These are phyloP conservation scores for Tipula lateralis DNA, from an alignment of 2,888 invertebrate genomes.

Conservation along the genomic window DNA sequence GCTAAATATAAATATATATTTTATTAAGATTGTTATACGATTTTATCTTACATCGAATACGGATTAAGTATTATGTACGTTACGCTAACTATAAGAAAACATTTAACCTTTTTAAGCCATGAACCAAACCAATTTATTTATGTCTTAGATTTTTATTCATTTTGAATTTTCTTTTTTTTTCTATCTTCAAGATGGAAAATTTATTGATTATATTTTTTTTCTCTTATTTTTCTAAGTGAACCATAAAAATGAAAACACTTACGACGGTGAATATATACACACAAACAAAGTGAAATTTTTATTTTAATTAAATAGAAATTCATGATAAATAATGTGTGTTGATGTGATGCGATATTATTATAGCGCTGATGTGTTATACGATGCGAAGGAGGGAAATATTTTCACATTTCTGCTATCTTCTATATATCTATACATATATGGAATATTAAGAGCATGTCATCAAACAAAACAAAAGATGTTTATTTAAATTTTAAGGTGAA, in stretches of 20 bases:
- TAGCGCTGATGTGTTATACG: not conserved
- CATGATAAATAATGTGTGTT: not conserved
- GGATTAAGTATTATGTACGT: too few relatives aligned
- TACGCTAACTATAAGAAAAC: too few relatives aligned
- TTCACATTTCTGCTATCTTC: not conserved
- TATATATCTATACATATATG: not conserved
- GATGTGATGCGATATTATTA: not conserved
- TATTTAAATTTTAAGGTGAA: constrained; percentile 19
- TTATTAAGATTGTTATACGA: too few relatives aligned
- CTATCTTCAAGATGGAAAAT: not conserved
- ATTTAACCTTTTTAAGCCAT: not conserved
- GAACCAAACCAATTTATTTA: not conserved
- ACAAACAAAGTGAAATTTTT: not conserved
- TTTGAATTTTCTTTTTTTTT: not conserved
- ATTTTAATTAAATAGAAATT: constrained; percentile 9
- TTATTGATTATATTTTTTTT: not conserved
- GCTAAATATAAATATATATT: too few relatives aligned
- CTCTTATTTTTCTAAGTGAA: not conserved
- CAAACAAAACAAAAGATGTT: not conserved
- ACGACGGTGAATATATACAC: not conserved
- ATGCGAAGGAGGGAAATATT: not conserved
- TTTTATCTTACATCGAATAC: too few relatives aligned
- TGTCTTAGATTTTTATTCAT: not conserved
- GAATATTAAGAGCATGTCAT: not conserved
- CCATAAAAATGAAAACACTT: constrained; percentile 11